Evolutionary conservation across 2,888 invertebrate genomes (phyloP).

Genomic region (Drosophila buzzatii): DNA sequence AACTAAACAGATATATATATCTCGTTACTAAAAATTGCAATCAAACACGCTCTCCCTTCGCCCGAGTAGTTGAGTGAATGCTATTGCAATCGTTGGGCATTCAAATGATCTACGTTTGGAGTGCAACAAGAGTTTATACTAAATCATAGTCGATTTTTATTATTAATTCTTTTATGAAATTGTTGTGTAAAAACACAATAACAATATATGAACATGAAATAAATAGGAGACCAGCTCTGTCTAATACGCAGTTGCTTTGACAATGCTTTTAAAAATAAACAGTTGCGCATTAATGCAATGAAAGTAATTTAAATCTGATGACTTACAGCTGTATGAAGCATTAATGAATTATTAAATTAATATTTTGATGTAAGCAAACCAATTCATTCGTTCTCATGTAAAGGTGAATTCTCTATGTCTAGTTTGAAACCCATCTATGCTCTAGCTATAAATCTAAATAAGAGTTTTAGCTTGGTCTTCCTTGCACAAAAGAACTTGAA

Average conservation of each 20-base stretch:
- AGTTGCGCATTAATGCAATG: background rate
- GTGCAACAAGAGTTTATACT: background rate
- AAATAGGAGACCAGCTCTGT: background rate
- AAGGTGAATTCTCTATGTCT: background rate
- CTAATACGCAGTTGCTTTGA: background rate
- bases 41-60: background rate
- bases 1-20: background rate
- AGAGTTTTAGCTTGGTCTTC: too few relatives aligned
- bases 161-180: background rate
- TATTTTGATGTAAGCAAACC: background rate
- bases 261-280: background rate
- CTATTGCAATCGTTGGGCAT: background rate
- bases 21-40: background rate
- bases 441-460: background rate
- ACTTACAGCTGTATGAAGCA: background rate
- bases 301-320: background rate
- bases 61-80: background rate
- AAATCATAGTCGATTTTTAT: too few relatives aligned
- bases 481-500: too few relatives aligned
- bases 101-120: background rate
- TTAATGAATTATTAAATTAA: background rate
- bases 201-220: background rate
- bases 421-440: background rate
- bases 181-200: background rate
- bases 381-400: background rate